Evolutionary conservation across 2,797 vertebrate species (phyloP), one percentile per base, ranked within the genome.

Genomic region (Cyclopterus lumpus): DNA sequence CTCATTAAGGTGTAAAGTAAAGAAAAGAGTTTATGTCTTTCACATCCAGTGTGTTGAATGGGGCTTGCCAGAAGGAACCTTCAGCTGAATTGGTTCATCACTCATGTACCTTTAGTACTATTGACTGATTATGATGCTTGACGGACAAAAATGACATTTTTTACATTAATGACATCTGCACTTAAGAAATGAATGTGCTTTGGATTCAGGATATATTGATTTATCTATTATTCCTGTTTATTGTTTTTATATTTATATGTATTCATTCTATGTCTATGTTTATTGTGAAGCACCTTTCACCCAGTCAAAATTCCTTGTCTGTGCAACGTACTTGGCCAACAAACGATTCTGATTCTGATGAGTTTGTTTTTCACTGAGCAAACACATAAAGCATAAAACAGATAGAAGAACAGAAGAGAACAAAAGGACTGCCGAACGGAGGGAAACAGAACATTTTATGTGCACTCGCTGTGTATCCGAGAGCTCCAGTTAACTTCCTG

Each of bases 401-500:
- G n/a, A n/a, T n/a, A n/a, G 4, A 16, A 61, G 36, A 9, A 22
- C 20, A 51, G 46, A 16, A 8, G 28, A n/a, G 32, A 51, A 49
- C 2, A 30, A 55, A 64, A 71, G 38, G 9, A 30, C 2, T 1
- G 38, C 24, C 46, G 38, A 18, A 32, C 51, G 1, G 5, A 54
- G 53, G 28, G 40, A 63, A 26, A 66, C 24, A 58, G 62, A 70
- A 44, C 38, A 12, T 22, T 67, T 44, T 68, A 8, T 51, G 59
- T 80, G 66, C 42, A 53, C 67, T 75, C 38, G 22, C 60, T 76
- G 63, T 77, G 69, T 64, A 54, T 82, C 82, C 75, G 82, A 83
- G 81, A 48, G 69, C 78, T 80, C 82, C 82, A 59, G 79, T 86
- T 82, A 80, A 26, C 75, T 76, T 59, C 72, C 84, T 67, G 68